Evolutionary conservation across 2,113 vertebrate genomes (phyloP), one percentile per base, ranked within the genome.

Genomic region (Pollimyrus isidori): DNA sequence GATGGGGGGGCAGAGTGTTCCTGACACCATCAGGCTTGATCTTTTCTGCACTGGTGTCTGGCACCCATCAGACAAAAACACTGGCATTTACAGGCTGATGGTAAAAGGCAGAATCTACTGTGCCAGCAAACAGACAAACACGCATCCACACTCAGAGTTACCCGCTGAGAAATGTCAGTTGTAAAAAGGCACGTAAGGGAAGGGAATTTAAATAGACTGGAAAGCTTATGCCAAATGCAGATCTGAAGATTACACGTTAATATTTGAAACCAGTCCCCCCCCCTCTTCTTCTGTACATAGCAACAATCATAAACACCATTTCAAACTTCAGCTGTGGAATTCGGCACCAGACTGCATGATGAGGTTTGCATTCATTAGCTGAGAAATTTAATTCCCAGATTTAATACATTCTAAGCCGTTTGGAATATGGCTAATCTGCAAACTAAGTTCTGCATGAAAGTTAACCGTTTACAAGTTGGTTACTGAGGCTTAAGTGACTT

Each of bases 311-410:
- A 87, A 53, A 49, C 23, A 53, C 30, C 50, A 87, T 87, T 48
- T 87, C 19, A 30, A 15, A 53, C 85, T 35, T 48, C 50, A 35
- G 30, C 26, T 87, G 48, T 9, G 50, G 85, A 30, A 87, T 87
- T 53, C 48, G 13, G 46, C 11, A 35, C 85, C 26, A 26, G 11
- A 30, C 48, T 50, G 50, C 85, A 56, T 35, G 85, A 88, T 6
- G 62, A 52, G 3, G 5, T 84, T 87, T 69, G 35, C 15, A 49
- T 86, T 53, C 73, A 84, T 26, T n/a, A 88, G 88, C 35, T 30
- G 69, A 46, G 49, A 89, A 50, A 83, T 89, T 58, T 84, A 45
- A 84, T 84, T 84, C 39, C 45, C 58, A 88, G 21, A 82, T 35
- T 91, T n/a, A 84, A 84, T 84, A 84, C 82, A 35, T 56, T 56